These are phyloP conservation scores for Tragelaphus strepsiceros DNA, from an alignment of 2,113 vertebrate species.

Conservation along the genomic window DNA sequence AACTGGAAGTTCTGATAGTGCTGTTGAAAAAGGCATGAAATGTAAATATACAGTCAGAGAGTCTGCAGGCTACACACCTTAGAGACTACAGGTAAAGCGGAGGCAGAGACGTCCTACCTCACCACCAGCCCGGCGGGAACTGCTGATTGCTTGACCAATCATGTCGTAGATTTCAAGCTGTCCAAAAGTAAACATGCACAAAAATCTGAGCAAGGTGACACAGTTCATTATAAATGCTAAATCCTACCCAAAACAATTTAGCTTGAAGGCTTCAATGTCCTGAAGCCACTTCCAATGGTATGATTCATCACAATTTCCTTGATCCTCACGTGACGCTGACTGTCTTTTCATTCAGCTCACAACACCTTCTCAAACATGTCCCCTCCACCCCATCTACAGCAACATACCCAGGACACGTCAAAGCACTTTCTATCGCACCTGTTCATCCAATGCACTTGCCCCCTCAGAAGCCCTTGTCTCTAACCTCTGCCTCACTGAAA, in stretches of 20 bases:
- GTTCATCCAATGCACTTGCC: background rate
- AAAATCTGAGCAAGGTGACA: background rate
- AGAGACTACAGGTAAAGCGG: background rate
- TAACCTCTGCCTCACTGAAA: background rate
- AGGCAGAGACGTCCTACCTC: conserved; percentile 83
- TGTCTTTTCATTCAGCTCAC: background rate
- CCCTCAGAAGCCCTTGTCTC: background rate
- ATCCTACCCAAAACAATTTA: background rate
- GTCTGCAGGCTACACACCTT: background rate
- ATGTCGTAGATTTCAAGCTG: conserved; percentile 99
- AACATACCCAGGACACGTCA: background rate
- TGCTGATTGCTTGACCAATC: conserved; percentile 98
- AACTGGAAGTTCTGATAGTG: conserved; percentile 99
- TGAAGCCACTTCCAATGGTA: background rate
- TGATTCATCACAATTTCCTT: background rate
- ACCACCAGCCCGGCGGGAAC: conserved; percentile 94
- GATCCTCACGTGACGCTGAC: background rate
- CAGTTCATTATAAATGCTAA: background rate
- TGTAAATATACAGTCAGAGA: background rate
- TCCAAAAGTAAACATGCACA: conserved; percentile 58
- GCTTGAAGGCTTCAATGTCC: background rate
- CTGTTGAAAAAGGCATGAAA: conserved; percentile 75
- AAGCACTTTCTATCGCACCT: background rate
- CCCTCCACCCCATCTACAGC: background rate
- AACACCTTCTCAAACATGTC: background rate